phyloP scores from a whole-genome alignment of 2,797 vertebrate species.

The Rhynchonycteris naso region DNA sequence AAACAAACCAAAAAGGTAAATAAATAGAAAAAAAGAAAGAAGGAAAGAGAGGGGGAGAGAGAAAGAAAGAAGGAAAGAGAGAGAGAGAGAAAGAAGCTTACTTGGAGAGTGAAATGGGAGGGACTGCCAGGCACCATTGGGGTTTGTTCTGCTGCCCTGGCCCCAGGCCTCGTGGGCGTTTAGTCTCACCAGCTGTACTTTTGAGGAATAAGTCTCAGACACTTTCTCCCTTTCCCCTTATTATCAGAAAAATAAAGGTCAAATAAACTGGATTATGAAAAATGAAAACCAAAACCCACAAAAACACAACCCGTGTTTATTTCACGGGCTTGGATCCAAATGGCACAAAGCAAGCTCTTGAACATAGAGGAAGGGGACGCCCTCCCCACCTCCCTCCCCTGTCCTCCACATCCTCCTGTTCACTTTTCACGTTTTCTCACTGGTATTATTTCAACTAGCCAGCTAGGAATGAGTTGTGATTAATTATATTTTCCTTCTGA shows the following conservation, averaged over 20 bases:
- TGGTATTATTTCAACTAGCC: constrained; percentile 62
- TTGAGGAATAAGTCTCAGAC: constrained; percentile 54
- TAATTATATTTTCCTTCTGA: constrained; percentile 72
- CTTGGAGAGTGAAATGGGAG: background rate
- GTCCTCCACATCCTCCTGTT: background rate
- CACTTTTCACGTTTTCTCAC: constrained; percentile 42
- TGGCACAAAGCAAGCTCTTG: constrained; percentile 48
- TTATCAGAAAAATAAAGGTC: constrained; percentile 70
- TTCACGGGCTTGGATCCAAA: constrained; percentile 41
- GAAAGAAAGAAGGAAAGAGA: background rate
- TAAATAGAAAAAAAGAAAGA: background rate
- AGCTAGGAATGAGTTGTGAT: constrained; percentile 51
- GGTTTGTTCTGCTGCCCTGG: background rate
- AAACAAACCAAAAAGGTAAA: background rate
- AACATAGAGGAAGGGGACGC: background rate
- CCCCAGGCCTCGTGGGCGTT: background rate
- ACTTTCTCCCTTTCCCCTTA: constrained; percentile 13
- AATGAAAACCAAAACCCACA: constrained; percentile 67
- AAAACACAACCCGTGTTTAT: constrained; percentile 46
- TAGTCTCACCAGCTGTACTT: background rate
- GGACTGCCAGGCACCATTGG: too few species aligned
- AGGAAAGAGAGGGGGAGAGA: background rate
- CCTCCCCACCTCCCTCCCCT: accelerated
- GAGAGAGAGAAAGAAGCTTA: background rate
- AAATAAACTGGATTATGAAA: constrained; percentile 71